Conservation (phyloP, 2,888 invertebrate genomes). For the Scelioninae gen. 1 region DNA sequence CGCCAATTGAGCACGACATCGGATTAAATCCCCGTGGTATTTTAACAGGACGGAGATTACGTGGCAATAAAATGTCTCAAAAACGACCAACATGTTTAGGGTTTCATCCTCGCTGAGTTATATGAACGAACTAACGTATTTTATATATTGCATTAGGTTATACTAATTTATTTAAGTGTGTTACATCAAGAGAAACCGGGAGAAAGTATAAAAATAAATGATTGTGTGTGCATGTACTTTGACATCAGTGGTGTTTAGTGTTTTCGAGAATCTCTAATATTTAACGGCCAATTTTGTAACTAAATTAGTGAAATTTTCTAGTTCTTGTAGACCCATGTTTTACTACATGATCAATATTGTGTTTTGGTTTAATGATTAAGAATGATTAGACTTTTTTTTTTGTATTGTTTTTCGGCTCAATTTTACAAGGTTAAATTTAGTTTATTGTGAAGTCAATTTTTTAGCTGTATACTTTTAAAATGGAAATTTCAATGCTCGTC, state of each 20-base stretch:
- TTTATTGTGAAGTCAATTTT: not conserved
- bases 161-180: slow-evolving; percentile 69
- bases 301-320: slow-evolving; percentile 8
- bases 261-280: slow-evolving; percentile 46
- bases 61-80: slow-evolving; percentile 28
- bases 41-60: slow-evolving; percentile 37
- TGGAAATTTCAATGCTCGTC: not conserved
- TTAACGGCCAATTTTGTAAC: slow-evolving; percentile 1
- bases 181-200: slow-evolving; percentile 66
- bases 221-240: slow-evolving; percentile 51
- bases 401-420: too few relatives aligned
- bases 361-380: not conserved
- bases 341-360: not conserved
- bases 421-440: too few relatives aligned
- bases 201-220: slow-evolving; percentile 67
- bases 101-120: slow-evolving; percentile 46
- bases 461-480: not conserved
- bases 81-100: slow-evolving; percentile 29
- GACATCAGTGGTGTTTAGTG: slow-evolving; percentile 44
- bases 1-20: not conserved
- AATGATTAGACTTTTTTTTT: too few relatives aligned
- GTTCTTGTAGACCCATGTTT: not conserved
- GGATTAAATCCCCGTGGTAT: not conserved
- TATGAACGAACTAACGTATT: slow-evolving; percentile 36
- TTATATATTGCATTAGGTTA: slow-evolving; percentile 59